phyloP scores from a whole-genome alignment of 2,888 invertebrate genomes.

The Bimastos eiseni region DNA sequence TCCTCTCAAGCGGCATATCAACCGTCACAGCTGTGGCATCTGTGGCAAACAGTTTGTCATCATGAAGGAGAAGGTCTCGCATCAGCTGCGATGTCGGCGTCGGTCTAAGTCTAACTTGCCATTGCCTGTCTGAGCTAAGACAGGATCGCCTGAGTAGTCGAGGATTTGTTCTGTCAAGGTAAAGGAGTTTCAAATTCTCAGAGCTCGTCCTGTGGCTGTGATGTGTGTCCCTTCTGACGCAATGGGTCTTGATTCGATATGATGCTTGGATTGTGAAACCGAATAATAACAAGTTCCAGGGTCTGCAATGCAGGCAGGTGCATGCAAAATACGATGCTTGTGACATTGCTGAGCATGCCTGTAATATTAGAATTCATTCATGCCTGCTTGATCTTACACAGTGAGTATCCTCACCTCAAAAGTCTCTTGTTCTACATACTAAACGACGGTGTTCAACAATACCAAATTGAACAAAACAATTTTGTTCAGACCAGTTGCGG shows the following conservation, averaged over 20 bases:
- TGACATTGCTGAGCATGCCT: background rate
- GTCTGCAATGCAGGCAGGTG: background rate
- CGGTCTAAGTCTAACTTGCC: slow-evolving; percentile 21
- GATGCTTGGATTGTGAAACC: background rate
- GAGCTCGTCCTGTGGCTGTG: background rate
- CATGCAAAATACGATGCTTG: background rate
- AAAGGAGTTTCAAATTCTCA: background rate
- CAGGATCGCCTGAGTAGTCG: background rate
- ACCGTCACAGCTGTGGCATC: slow-evolving; percentile 28
- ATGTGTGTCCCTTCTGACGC: background rate
- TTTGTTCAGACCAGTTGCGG: background rate
- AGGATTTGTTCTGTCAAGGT: background rate
- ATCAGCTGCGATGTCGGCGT: slow-evolving; percentile 29
- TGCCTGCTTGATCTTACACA: background rate
- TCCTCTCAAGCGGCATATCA: slow-evolving; percentile 29
- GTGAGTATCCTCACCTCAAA: background rate
- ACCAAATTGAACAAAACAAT: background rate
- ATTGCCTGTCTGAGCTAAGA: background rate
- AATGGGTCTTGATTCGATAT: background rate
- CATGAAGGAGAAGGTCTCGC: slow-evolving; percentile 33
- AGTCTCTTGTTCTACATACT: background rate
- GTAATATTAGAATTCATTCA: background rate
- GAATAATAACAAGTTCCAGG: background rate
- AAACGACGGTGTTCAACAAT: background rate
- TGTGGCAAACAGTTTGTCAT: slow-evolving; percentile 30